These are phyloP conservation scores for Silurus asotus DNA, from an alignment of 2,113 vertebrate species.

Conservation along the genomic window DNA sequence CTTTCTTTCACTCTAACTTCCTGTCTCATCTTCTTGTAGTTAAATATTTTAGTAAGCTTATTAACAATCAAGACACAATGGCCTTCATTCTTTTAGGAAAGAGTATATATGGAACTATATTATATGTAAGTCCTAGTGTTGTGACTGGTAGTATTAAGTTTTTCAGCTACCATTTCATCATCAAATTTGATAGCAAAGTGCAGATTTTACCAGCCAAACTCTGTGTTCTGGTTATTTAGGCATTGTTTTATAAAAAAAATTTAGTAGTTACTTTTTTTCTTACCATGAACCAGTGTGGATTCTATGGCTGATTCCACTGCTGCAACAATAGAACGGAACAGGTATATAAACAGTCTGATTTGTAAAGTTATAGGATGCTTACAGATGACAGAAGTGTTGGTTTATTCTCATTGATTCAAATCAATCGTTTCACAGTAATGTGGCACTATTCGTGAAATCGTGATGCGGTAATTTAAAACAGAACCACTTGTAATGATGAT, in stretches of 20 bases:
- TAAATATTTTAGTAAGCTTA: neutral
- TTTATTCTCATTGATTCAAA: neutral
- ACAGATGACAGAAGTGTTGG: neutral
- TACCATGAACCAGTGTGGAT: neutral
- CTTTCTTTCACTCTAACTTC: neutral
- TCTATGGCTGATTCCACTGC: neutral
- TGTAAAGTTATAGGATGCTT: neutral
- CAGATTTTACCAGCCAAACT: neutral
- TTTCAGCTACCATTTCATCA: neutral
- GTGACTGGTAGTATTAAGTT: neutral
- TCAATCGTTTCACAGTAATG: neutral
- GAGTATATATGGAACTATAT: neutral
- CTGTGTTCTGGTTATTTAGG: neutral
- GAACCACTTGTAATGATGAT: neutral
- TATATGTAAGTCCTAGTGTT: neutral
- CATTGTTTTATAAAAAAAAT: neutral
- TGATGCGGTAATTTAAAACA: neutral
- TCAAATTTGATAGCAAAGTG: neutral
- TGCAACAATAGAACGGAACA: neutral
- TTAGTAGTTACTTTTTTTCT: neutral
- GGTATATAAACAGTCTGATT: neutral
- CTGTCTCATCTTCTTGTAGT: neutral
- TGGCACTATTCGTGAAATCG: neutral
- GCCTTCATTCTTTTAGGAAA: neutral
- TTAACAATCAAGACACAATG: neutral